Evolutionary conservation across 2,797 vertebrate genomes (phyloP).

Genomic region (Tragelaphus oryx): DNA sequence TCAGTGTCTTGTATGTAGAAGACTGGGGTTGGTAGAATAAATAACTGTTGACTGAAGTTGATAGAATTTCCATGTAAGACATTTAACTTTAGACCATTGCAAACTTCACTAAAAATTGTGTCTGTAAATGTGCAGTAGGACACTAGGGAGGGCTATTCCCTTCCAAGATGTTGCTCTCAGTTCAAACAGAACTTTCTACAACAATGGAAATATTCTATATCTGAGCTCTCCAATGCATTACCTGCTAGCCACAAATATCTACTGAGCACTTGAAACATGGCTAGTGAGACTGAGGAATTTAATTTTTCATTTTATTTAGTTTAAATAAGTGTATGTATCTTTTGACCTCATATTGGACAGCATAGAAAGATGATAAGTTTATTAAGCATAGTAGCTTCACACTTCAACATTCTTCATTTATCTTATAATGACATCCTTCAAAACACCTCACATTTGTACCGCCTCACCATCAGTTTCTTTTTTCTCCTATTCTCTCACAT

Average conservation of each 20-base stretch:
- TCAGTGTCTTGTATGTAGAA: neutral
- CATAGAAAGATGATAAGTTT: neutral
- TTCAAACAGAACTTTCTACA: neutral
- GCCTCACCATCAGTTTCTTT: neutral
- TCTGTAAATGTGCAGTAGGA: neutral
- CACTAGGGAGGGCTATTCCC: neutral
- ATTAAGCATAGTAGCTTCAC: neutral
- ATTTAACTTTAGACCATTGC: neutral
- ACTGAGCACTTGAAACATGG: neutral
- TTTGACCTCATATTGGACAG: neutral
- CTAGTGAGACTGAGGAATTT: neutral
- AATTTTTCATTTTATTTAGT: neutral
- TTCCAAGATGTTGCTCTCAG: neutral
- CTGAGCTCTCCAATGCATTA: neutral
- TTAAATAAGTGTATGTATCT: neutral
- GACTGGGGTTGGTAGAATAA: neutral
- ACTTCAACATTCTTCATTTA: neutral
- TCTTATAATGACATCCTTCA: neutral
- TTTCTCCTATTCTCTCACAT: neutral
- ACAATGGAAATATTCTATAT: neutral
- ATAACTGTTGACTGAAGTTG: neutral
- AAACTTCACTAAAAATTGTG: neutral
- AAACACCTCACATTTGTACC: neutral
- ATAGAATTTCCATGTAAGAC: neutral
- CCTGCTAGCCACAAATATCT: neutral